Evolutionary conservation across 2,888 invertebrate species (phyloP).

Genomic region (Nomada fabriciana): DNA sequence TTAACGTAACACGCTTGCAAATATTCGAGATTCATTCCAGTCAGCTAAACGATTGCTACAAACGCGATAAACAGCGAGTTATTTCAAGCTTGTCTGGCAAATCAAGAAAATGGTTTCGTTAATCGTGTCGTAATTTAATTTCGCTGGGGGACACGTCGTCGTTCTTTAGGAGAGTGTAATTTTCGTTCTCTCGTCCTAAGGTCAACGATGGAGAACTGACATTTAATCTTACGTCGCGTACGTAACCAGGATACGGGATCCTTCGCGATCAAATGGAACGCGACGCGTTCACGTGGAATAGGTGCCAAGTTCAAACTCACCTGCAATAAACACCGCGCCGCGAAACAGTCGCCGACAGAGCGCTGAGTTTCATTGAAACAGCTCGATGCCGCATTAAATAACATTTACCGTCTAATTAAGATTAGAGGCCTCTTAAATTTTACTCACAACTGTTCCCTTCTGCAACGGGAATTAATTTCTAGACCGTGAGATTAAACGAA

Average conservation of each 20-base stretch:
- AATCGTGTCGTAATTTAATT: too few relatives aligned
- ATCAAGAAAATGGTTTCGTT: background rate
- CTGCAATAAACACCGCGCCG: conserved; percentile 49
- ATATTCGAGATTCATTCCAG: background rate
- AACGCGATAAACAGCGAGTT: background rate
- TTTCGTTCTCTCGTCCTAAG: conserved; percentile 6
- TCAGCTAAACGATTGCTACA: background rate
- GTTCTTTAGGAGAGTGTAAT: background rate
- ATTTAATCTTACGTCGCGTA: conserved; percentile 22
- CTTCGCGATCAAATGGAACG: conserved; percentile 43
- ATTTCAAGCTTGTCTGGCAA: background rate
- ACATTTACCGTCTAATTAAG: too few relatives aligned
- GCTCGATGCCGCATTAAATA: background rate
- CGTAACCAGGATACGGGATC: conserved; percentile 63
- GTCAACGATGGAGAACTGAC: conserved; percentile 21
- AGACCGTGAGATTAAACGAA: too few relatives aligned
- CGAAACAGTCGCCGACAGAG: conserved; percentile 31
- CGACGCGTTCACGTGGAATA: conserved; percentile 44
- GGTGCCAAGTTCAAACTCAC: conserved; percentile 69
- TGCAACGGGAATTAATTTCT: too few relatives aligned
- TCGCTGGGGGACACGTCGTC: background rate
- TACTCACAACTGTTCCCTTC: too few relatives aligned
- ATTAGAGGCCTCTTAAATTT: too few relatives aligned
- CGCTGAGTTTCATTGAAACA: background rate
- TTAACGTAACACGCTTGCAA: conserved; percentile 17